Evolutionary conservation across 2,113 vertebrate species (phyloP).

Genomic region (Cyprinodon brontotheroides): DNA sequence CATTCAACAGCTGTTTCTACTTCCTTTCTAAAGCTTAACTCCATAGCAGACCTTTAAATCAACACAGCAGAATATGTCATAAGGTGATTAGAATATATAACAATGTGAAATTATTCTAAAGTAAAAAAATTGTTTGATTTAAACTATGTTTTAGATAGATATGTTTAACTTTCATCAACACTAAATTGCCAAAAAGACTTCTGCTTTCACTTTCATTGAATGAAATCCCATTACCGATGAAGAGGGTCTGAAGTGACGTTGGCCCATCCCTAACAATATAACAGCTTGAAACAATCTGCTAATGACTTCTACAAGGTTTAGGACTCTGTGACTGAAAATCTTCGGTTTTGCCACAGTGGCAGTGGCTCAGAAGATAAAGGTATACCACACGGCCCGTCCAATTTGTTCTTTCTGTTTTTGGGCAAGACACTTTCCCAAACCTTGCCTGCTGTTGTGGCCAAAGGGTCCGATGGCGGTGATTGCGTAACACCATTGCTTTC

Average conservation of each 20-base stretch:
- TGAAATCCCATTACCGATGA: neutral
- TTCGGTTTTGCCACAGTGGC: neutral
- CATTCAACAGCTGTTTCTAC: constrained; percentile 54
- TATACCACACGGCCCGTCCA: no score
- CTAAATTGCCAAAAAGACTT: no score
- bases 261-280: neutral
- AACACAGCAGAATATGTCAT: neutral
- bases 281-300: neutral
- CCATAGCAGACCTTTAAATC: constrained; percentile 25
- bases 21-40: constrained; percentile 41
- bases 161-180: neutral
- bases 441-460: no score
- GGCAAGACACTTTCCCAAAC: no score
- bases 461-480: no score
- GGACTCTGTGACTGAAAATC: neutral
- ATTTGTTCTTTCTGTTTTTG: no score
- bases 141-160: neutral
- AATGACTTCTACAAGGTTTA: no score
- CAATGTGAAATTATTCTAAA: neutral
- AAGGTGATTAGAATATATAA: neutral
- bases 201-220: neutral
- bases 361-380: no score
- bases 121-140: neutral
- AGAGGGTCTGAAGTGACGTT: no score
- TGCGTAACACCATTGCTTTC: no score